phyloP scores from a whole-genome alignment of 2,797 vertebrate species.

The Pangasius larnaudii region DNA sequence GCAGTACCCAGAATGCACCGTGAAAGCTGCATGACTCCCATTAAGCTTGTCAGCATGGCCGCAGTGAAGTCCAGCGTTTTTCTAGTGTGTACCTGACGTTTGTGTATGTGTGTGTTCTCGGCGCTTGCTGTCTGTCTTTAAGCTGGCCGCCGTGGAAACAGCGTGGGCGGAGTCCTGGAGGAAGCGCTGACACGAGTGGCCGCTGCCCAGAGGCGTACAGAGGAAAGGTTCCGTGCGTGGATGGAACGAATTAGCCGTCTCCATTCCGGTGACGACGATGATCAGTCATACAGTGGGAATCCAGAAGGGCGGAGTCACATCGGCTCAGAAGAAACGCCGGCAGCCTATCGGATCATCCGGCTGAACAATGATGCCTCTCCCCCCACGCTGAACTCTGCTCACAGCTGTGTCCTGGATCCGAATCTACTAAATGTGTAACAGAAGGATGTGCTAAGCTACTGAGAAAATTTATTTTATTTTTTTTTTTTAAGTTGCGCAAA shows the following conservation, averaged over 20 bases:
- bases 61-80: conserved; percentile 75
- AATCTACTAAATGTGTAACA: conserved; percentile 81
- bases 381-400: conserved; percentile 76
- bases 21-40: conserved; percentile 78
- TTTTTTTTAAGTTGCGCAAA: not conserved
- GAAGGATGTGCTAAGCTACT: conserved; percentile 50
- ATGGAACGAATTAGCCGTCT: conserved; percentile 90
- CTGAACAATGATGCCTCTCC: conserved; percentile 71
- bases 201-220: conserved; percentile 92
- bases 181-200: conserved; percentile 94
- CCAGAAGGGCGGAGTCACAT: conserved; percentile 79
- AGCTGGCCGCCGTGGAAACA: conserved; percentile 90
- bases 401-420: conserved; percentile 84
- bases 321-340: conserved; percentile 82
- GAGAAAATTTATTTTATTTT: not conserved
- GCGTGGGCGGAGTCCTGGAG: conserved; percentile 91
- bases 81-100: conserved; percentile 73
- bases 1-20: conserved; percentile 71
- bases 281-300: conserved; percentile 80
- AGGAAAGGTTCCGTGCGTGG: conserved; percentile 91
- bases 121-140: conserved; percentile 93
- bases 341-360: conserved; percentile 78
- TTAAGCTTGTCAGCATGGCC: conserved; percentile 77
- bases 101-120: conserved; percentile 72
- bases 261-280: conserved; percentile 84